Base-by-base conservation (phyloP, 92 coral and sea anemone species). In the Pocillopora grandis region DNA sequence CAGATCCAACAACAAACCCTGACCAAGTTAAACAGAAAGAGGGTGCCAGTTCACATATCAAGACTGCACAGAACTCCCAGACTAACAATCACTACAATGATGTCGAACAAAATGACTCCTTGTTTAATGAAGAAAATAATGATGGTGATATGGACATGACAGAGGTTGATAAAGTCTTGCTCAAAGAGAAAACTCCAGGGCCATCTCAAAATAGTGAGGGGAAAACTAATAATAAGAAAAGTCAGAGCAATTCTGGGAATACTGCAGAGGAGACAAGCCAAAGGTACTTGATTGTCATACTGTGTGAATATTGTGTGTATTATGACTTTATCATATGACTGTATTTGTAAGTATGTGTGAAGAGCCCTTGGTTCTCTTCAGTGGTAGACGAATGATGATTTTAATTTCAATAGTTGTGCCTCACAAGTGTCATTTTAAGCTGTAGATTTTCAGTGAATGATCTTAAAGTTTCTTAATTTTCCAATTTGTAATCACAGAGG, bases 101-200 rank as follows among this genome's bases (percentile, higher is more conserved):
- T 13, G 9, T 62, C 74, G 80, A 76, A 0, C 58, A 64, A 10
- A 62, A 70, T 80, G 77, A 78, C 57, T 66, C 81, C 66, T 61
- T 76, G 82, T 67, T 79, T 77, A 76, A 55, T 36, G 49, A 76
- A 35, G 78, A 0, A 3, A 42, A 75, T 49, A 76, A 70, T 8
- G 87, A 87, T 21, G 85, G 84, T 61, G 89, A 89, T 76, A n/a
- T 81, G 70, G 85, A 77, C 66, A 65, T 85, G 21, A 23, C 71
- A 62, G 76, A 57, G 74, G 58, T 67, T 14, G 84, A 77, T 37
- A 71, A 69, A 8, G 84, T 66, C 14, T 37, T 81, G 56, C 60
- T 33, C 62, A 88, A 73, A 27, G 58, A 6, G 52, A 88, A 67
- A 62, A 19, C 67, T 49, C 49, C 65, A 58, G 64, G 23, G 74